Evolutionary conservation across 2,113 vertebrate genomes (phyloP).

Genomic region (Gnathonemus echidnorhynchus): DNA sequence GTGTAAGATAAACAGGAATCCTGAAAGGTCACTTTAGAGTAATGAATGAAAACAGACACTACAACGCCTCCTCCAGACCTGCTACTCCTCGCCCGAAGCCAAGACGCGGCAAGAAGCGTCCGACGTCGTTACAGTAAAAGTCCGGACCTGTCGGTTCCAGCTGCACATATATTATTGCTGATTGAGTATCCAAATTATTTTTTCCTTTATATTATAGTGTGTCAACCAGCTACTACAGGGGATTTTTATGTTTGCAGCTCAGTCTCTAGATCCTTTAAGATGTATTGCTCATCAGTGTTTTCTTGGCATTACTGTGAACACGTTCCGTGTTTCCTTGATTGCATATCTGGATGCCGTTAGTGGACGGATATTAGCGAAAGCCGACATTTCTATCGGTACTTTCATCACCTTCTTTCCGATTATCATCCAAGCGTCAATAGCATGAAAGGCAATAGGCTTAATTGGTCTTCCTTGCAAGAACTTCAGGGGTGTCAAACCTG

Average conservation of each 20-base stretch:
- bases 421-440: neutral
- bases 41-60: neutral
- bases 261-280: neutral
- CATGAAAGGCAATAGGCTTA: neutral
- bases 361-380: constrained; percentile 11
- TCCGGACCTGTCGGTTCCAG: neutral
- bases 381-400: neutral
- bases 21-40: neutral
- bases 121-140: neutral
- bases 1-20: neutral
- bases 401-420: neutral
- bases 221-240: neutral
- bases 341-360: constrained; percentile 31
- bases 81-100: neutral
- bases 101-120: neutral
- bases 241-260: neutral
- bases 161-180: neutral
- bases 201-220: neutral
- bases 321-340: constrained; percentile 21
- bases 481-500: neutral
- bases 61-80: neutral
- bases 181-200: neutral
- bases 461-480: neutral
- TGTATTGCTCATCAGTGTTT: neutral
- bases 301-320: neutral